phyloP scores from a whole-genome alignment of 2,113 vertebrate genomes.

The Solenodon paradoxus region DNA sequence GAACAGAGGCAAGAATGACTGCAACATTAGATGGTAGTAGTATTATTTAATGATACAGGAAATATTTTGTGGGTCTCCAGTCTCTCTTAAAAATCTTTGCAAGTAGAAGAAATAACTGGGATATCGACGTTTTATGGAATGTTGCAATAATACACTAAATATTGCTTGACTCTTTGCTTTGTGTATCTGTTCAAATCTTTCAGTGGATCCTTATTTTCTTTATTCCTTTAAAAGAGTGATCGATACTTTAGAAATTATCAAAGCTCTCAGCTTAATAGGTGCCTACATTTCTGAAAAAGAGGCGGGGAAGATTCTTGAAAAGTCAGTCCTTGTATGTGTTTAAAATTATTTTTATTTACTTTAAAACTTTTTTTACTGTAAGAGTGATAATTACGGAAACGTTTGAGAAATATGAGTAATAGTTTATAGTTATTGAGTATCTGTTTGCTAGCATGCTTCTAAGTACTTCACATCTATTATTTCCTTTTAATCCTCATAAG shows the following conservation, averaged over 20 bases:
- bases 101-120: background rate
- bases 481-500: background rate
- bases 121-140: background rate
- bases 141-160: background rate
- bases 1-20: background rate
- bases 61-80: background rate
- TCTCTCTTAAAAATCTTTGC: background rate
- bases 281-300: slow-evolving; percentile 85
- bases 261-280: slow-evolving; percentile 87
- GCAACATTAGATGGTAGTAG: background rate
- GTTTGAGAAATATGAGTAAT: background rate
- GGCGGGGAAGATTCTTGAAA: slow-evolving; percentile 88
- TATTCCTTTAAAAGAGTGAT: slow-evolving; percentile 84
- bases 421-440: background rate
- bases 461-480: background rate
- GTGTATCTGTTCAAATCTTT: slow-evolving; percentile 13
- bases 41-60: background rate
- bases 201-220: slow-evolving; percentile 25
- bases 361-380: background rate
- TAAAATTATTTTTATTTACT: background rate
- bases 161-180: background rate
- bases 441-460: background rate
- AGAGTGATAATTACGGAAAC: background rate
- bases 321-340: slow-evolving; percentile 77
- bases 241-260: slow-evolving; percentile 90